Percentiles rank a stretch among this genome's conserved stretches.
Conservation (phyloP, 2,797 vertebrate species). For the Gymnocypris eckloni region DNA sequence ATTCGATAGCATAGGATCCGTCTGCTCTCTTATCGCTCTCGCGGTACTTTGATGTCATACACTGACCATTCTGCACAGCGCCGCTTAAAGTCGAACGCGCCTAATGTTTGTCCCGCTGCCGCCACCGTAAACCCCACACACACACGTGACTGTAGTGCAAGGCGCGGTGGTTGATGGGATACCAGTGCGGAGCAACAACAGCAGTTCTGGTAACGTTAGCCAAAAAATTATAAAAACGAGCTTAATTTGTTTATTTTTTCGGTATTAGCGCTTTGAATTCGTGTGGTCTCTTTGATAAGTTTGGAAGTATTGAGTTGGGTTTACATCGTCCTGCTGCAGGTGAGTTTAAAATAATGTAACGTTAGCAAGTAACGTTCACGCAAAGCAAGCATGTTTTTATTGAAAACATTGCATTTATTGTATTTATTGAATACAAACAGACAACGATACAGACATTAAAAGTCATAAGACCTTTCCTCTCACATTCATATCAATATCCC, state of each 20-base stretch:
- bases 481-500: background rate
- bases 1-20: too few species aligned
- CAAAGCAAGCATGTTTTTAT: background rate
- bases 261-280: background rate
- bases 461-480: background rate
- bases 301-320: background rate
- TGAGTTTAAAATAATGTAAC: background rate
- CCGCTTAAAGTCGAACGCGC: too few species aligned
- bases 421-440: background rate
- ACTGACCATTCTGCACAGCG: too few species aligned
- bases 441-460: background rate
- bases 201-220: background rate
- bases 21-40: too few species aligned
- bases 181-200: background rate
- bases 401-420: background rate
- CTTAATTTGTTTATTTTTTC: background rate
- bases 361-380: background rate
- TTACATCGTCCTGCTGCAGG: constrained; percentile 13
- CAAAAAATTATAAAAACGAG: background rate
- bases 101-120: background rate
- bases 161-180: constrained; percentile 32
- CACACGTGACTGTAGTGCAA: background rate
- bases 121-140: background rate
- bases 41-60: too few species aligned
- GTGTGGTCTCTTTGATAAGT: background rate